A percentile compares a stretch with the other conserved stretches of the same genome.
These are phyloP conservation scores for Hipparchia semele DNA, from an alignment of 2,888 invertebrate genomes.

Conservation along the genomic window DNA sequence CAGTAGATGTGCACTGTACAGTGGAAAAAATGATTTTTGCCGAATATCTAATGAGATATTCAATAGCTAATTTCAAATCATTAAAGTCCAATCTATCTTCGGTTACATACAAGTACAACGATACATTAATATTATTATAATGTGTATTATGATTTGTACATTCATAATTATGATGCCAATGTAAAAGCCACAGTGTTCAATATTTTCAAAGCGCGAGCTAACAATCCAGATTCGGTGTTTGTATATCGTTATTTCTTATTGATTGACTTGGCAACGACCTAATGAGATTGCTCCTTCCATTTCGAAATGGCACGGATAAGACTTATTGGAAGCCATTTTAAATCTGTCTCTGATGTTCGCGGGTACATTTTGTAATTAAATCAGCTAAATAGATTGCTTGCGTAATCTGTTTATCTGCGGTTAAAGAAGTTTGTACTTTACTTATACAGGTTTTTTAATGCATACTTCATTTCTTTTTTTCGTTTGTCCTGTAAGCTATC, in stretches of 20 bases:
- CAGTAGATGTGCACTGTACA: background rate
- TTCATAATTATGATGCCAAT: background rate
- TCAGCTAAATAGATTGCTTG: conserved; percentile 61
- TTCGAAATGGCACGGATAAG: background rate
- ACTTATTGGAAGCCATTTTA: conserved; percentile 35
- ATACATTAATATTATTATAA: no score
- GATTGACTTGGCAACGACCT: conserved; percentile 4
- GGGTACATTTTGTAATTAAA: conserved; percentile 68
- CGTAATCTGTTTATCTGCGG: conserved; percentile 53
- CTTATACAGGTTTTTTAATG: no score
- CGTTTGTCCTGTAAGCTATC: no score
- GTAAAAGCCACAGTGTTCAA: conserved; percentile 4
- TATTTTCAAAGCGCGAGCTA: background rate
- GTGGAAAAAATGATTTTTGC: background rate
- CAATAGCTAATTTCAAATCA: no score
- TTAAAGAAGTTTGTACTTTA: background rate
- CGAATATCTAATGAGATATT: no score
- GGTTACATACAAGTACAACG: no score
- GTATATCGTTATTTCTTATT: conserved; percentile 13
- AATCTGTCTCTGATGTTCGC: conserved; percentile 47
- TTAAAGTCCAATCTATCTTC: no score
- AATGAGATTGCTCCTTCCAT: conserved; percentile 11
- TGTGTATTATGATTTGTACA: no score
- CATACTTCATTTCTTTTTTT: no score
- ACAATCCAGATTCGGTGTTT: conserved; percentile 12